These are phyloP conservation scores for Eleutherodactylus coqui DNA, from an alignment of 2,797 vertebrate genomes.

Conservation along the genomic window DNA sequence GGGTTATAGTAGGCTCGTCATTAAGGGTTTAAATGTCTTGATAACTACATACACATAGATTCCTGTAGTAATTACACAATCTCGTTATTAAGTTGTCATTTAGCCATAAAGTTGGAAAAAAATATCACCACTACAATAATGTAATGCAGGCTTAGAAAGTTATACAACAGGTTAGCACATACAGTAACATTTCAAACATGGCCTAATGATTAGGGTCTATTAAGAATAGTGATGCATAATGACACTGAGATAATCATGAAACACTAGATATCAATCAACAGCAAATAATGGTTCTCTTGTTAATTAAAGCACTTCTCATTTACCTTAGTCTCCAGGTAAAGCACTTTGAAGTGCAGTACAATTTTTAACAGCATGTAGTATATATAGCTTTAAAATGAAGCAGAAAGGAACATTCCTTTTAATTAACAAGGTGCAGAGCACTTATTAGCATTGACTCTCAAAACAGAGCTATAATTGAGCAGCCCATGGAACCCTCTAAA, in stretches of 20 bases:
- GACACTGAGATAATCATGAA: background rate
- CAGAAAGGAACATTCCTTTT: conserved; percentile 3
- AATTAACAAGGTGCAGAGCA: conserved; percentile 15
- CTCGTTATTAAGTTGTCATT: background rate
- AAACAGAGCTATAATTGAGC: conserved; percentile 2
- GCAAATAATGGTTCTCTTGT: background rate
- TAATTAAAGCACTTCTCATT: background rate
- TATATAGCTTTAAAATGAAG: conserved; percentile 4
- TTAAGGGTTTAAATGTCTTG: no score
- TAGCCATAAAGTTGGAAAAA: background rate
- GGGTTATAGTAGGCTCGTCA: no score
- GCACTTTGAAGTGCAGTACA: background rate
- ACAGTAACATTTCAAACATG: background rate
- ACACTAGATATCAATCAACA: background rate
- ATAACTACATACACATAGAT: no score
- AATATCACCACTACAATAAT: background rate
- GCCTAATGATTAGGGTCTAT: background rate
- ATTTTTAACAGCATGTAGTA: conserved; percentile 1
- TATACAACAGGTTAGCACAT: background rate
- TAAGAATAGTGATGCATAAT: background rate
- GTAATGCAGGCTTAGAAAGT: background rate
- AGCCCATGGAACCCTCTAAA: conserved; percentile 8
- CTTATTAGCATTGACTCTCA: conserved; percentile 22
- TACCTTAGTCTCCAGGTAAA: background rate
- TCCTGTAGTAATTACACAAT: background rate